Base-by-base conservation (phyloP, 2,113 vertebrate genomes). In the Lepus americanus region DNA sequence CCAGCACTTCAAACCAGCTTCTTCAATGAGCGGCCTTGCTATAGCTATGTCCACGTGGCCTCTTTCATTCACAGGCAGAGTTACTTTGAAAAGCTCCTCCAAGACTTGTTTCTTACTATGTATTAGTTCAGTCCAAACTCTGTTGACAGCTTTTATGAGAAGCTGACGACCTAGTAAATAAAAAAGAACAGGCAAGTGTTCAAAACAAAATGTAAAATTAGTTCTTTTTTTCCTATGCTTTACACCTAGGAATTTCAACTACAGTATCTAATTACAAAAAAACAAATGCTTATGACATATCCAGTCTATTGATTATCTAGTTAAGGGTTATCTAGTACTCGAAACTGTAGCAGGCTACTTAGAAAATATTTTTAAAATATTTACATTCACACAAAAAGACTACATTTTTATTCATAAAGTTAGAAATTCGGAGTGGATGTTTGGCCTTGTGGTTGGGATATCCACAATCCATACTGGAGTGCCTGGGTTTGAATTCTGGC, bases 61-160 rank as follows among this genome's bases (percentile, higher is more conserved):
- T 88, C 99, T 97, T 79, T 99, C 99, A 0, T 99, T 99, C 94
- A 99, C 99, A 29, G 99, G 99, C 29, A 99, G 98, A 0, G 99
- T 99, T 97, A 99, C 99, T 98, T 99, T 99, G 97, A 99, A 99
- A 92, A 99, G 98, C 87, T 99, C 99, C 96, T 99, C 99, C 96
- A 99, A 98, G 98, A 98, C 98, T 96, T 99, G 99, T 25, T 99
- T 99, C 97, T 99, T 99, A 97, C 99, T 99, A 90, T 99, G 99
- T 97, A 99, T 99, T 95, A 99, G 98, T 97, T 99, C 99, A 2
- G 99, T 99, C 99, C 99, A 99, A 69, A 99, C 99, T 31, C 99
- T 98, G 97, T 99, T 99, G 95, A 99, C 99, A 1, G 99, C 99
- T 98, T 99, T 99, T 89, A 99, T 98, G 95, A 99, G 99, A 96